Base-by-base conservation (phyloP, 2,888 invertebrate species). In the Lutraria lutraria region DNA sequence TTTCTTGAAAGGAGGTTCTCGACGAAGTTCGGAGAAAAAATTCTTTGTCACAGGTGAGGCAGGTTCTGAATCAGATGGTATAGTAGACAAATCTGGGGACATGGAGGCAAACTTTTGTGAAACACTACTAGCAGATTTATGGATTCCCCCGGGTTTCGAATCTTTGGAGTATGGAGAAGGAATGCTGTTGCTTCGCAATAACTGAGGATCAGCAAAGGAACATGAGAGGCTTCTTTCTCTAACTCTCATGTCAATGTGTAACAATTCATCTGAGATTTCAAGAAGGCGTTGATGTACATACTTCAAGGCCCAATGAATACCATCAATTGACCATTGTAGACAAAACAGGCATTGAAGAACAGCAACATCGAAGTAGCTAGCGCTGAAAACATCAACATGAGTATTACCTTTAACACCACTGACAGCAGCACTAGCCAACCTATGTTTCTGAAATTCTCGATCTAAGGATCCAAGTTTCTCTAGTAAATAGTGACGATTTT, bases 241-340 rank as follows among this genome's bases (percentile, higher is more conserved):
- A 19, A 15, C 98, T n/a, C 92, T 90, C 98, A 95, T 98, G 98
- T 95, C 98, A 98, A 96, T 98, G 97, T 92, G 98, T 97, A 6
- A 97, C 76, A 98, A 97, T 95, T 99, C 98, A 95, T 99, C 99
- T 94, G 98, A 98, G 88, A 99, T 98, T 95, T 98, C 98, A 89
- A 98, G 97, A 87, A 99, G 97, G 94, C 99, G 93, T 83, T 96
- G 95, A 86, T 96, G 96, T 80, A 96, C 92, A 91, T 96, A 96
- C 80, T 94, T 98, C 54, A 99, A 97, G 21, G 99, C 99, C 99
- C 99, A 99, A 96, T 98, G 98, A 19, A 99, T 98, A 0, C 99
- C 99, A 96, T 99, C 99, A 96, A 99, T 99, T 96, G 98, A 98
- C 99, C 99, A 99, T 95, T 99, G 99, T 0, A 98, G 98, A 90